Conservation (phyloP, 2,797 vertebrate genomes). For the Sebastes trivittatus region DNA sequence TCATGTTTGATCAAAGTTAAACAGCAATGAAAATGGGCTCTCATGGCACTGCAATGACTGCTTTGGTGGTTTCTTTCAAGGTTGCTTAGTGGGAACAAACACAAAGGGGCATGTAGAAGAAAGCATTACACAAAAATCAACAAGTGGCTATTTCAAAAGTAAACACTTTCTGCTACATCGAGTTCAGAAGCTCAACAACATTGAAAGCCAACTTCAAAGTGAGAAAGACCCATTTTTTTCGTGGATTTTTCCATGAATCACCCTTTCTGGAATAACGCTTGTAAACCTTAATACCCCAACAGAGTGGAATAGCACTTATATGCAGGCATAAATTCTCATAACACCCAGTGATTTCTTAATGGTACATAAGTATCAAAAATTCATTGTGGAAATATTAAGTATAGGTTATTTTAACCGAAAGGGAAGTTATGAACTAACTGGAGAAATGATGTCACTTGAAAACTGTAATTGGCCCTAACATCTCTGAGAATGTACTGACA, state of each 20-base stretch:
- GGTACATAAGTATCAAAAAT: slow-evolving; percentile 48
- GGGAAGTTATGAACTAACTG: slow-evolving; percentile 70
- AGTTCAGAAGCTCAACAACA: slow-evolving; percentile 55
- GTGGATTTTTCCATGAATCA: slow-evolving; percentile 64
- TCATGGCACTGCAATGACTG: slow-evolving; percentile 9
- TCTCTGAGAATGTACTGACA: slow-evolving; percentile 57
- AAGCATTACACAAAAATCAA: slow-evolving; percentile 59
- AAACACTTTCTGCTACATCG: slow-evolving; percentile 70
- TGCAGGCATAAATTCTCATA: slow-evolving; percentile 53
- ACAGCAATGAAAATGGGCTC: slow-evolving; percentile 41
- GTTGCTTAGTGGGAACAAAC: slow-evolving; percentile 35
- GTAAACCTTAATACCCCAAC: slow-evolving; percentile 57
- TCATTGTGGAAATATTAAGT: slow-evolving; percentile 62
- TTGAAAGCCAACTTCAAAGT: slow-evolving; percentile 61
- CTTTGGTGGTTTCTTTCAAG: slow-evolving; percentile 64
- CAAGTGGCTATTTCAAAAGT: slow-evolving; percentile 61
- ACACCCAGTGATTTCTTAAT: slow-evolving; percentile 64
- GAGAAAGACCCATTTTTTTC: slow-evolving; percentile 15
- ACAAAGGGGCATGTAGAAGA: slow-evolving; percentile 50
- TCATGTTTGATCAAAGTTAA: slow-evolving; percentile 56
- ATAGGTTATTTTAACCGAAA: slow-evolving; percentile 46
- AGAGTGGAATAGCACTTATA: slow-evolving; percentile 63
- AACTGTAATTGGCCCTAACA: slow-evolving; percentile 61
- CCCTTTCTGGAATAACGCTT: slow-evolving; percentile 58
- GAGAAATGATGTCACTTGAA: slow-evolving; percentile 70